Evolutionary conservation across 1,140 invertebrate genomes (phyloP).

Genomic region (Zaprionus tsacasi): DNA sequence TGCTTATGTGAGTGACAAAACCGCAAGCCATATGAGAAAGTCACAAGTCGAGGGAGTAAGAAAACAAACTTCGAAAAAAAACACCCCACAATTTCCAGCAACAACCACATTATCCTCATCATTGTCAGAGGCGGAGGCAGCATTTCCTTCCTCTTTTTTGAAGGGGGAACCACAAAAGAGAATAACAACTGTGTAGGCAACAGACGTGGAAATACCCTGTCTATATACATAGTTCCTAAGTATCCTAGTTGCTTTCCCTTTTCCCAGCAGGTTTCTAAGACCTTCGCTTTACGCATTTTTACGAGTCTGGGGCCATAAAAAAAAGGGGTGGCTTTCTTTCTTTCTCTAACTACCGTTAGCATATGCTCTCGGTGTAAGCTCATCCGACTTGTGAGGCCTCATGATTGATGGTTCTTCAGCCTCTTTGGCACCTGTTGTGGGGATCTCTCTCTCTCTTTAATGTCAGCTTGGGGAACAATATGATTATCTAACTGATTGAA

Average conservation of each 20-base stretch:
- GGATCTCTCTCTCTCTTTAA: background rate
- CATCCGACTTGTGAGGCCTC: conserved; percentile 33
- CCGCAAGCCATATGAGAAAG: conserved; percentile 17
- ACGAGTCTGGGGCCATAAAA: conserved; percentile 26
- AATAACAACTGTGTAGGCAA: conserved; percentile 2
- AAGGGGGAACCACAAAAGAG: conserved; percentile 27
- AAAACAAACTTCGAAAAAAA: conserved; percentile 32
- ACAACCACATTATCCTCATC: conserved; percentile 59
- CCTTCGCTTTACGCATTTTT: background rate
- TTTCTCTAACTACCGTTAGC: conserved; percentile 53
- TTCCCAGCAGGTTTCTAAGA: background rate
- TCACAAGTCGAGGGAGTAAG: background rate
- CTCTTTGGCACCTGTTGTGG: conserved; percentile 62
- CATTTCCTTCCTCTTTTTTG: conserved; percentile 61
- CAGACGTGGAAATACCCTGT: background rate
- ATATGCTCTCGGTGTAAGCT: conserved; percentile 53
- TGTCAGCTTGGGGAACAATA: conserved; percentile 42
- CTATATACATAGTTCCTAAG: background rate
- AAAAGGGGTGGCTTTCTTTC: conserved; percentile 52
- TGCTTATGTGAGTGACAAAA: conserved; percentile 20
- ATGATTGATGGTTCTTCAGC: conserved; percentile 65
- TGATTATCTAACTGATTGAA: conserved; percentile 12
- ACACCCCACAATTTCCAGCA: conserved; percentile 23
- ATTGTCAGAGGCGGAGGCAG: conserved; percentile 42
- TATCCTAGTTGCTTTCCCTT: too few species aligned